Conservation (phyloP, 2,113 vertebrate genomes). For the Rhinopithecus roxellana region DNA sequence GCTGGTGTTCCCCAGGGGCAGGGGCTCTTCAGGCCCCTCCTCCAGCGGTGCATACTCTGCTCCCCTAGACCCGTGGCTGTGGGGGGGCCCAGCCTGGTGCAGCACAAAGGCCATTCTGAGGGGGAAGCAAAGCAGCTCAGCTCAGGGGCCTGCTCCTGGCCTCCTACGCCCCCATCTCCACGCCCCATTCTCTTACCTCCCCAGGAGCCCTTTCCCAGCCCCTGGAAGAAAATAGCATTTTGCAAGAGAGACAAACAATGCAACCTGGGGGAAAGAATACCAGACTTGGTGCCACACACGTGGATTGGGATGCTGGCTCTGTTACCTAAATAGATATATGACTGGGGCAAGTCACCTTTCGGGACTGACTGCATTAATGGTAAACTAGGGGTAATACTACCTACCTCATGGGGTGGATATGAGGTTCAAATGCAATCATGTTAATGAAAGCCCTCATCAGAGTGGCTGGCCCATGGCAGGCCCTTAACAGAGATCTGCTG, state of each 20-base stretch:
- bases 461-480: neutral
- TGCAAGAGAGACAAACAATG: neutral
- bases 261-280: neutral
- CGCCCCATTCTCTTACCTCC: neutral
- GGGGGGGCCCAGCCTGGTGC: conserved; percentile 90
- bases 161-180: neutral
- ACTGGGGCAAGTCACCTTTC: neutral
- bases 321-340: neutral
- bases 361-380: neutral
- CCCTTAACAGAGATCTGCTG: neutral
- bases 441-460: neutral
- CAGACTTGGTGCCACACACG: neutral
- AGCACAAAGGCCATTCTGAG: conserved; percentile 97
- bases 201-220: neutral
- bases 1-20: conserved; percentile 90
- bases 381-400: neutral
- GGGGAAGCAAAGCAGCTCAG: conserved; percentile 61
- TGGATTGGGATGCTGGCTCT: neutral
- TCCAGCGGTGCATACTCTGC: conserved; percentile 91
- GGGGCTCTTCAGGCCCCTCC: conserved; percentile 85
- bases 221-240: neutral
- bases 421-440: neutral
- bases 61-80: conserved; percentile 80
- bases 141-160: neutral
- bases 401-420: neutral